Percentiles rank a stretch among this genome's conserved stretches.
phyloP scores from a whole-genome alignment of 2,888 invertebrate species.

The Lasioglossum malachurum region DNA sequence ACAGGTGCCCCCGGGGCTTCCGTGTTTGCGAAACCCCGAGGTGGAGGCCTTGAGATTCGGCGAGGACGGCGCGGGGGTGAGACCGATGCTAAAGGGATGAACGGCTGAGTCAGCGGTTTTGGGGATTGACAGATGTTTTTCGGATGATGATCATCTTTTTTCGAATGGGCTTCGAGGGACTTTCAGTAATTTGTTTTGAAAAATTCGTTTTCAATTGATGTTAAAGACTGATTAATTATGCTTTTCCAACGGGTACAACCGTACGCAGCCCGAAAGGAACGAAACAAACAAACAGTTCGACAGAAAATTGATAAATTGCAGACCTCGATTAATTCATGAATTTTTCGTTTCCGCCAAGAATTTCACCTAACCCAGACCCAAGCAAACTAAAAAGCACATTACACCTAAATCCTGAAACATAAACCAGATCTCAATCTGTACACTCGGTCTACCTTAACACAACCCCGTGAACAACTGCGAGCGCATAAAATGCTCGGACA shows the following conservation, averaged over 20 bases:
- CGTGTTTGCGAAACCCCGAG: conserved; percentile 41
- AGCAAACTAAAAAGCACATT: background rate
- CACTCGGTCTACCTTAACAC: background rate
- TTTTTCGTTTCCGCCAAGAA: background rate
- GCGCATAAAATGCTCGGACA: background rate
- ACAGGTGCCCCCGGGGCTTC: conserved; percentile 32
- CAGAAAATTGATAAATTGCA: too few species aligned
- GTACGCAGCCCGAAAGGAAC: too few species aligned
- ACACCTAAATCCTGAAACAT: background rate
- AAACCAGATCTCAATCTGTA: background rate
- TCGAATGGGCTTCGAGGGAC: too few species aligned
- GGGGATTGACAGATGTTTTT: background rate
- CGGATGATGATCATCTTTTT: background rate
- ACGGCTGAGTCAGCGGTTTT: background rate
- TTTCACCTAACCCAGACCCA: background rate
- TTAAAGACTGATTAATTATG: too few species aligned
- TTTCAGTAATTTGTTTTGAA: background rate
- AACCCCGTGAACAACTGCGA: background rate
- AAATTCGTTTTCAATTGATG: too few species aligned
- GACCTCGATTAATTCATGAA: too few species aligned
- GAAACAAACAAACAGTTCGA: too few species aligned
- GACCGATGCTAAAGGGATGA: background rate
- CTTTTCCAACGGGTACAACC: too few species aligned
- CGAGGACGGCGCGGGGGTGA: background rate
- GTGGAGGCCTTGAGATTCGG: background rate